These are phyloP conservation scores for Drosophila flavopinicola DNA, from an alignment of 2,888 invertebrate species.

Conservation along the genomic window DNA sequence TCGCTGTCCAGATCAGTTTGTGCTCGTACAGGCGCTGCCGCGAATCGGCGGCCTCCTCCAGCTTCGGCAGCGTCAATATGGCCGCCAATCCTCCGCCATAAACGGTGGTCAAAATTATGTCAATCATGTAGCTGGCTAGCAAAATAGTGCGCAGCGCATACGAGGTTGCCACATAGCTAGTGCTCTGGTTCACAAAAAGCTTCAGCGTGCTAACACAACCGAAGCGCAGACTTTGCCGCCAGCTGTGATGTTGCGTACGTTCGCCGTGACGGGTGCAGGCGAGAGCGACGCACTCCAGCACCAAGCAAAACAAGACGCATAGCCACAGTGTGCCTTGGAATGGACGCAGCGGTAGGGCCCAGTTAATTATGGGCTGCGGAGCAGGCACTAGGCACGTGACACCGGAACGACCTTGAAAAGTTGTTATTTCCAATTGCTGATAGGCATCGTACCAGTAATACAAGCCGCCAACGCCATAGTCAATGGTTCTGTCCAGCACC, in stretches of 20 bases:
- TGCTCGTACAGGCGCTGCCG: conserved; percentile 87
- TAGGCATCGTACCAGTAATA: conserved; percentile 84
- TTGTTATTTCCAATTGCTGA: conserved; percentile 87
- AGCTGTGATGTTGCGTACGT: conserved; percentile 8
- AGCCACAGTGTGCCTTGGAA: conserved; percentile 87
- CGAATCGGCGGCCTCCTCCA: conserved; percentile 87
- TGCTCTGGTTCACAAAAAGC: conserved; percentile 76
- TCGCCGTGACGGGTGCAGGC: conserved; percentile 61
- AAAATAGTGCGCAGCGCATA: conserved; percentile 72
- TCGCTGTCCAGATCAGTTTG: conserved; percentile 87
- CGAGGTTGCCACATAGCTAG: conserved; percentile 64
- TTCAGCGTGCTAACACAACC: conserved; percentile 74
- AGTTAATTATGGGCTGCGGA: conserved; percentile 87
- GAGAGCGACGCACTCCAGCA: conserved; percentile 84
- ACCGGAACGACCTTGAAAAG: conserved; percentile 87
- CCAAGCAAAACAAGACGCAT: conserved; percentile 85
- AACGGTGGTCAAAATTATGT: conserved; percentile 87
- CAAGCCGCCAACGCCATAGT: conserved; percentile 82
- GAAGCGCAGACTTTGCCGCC: conserved; percentile 65
- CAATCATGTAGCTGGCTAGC: conserved; percentile 83
- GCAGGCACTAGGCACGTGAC: conserved; percentile 88
- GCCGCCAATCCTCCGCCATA: conserved; percentile 89
- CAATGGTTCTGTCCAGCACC: conserved; percentile 87
- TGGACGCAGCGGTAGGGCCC: conserved; percentile 87
- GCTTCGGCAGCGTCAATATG: conserved; percentile 88